A percentile compares a stretch with the other conserved stretches of the same genome.
phyloP scores from a whole-genome alignment of 2,113 vertebrate genomes.

The Cheilinus undulatus region DNA sequence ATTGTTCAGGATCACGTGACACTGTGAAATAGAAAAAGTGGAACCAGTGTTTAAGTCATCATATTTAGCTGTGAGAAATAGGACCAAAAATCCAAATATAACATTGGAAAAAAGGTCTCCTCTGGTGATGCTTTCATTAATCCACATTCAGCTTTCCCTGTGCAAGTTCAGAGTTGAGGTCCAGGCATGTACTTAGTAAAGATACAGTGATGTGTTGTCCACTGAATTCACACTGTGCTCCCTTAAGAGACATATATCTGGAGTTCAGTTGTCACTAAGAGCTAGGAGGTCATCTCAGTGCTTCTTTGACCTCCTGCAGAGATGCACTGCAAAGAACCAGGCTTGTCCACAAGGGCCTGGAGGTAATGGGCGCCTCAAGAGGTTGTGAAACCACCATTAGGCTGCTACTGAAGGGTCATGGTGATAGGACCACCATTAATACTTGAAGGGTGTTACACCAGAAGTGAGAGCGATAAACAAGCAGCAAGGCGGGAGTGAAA shows the following conservation, averaged over 20 bases:
- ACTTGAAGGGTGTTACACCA: constrained; percentile 21
- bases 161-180: not conserved
- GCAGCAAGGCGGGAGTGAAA: constrained; percentile 18
- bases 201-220: not conserved
- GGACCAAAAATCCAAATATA: too few species aligned
- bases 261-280: constrained; percentile 25
- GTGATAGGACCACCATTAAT: constrained; percentile 16
- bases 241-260: constrained; percentile 15
- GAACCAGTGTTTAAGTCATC: too few species aligned
- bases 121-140: too few species aligned
- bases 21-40: too few species aligned
- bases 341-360: constrained; percentile 2
- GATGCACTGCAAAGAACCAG: constrained; percentile 11
- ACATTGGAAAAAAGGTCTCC: too few species aligned
- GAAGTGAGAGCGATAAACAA: constrained; percentile 35
- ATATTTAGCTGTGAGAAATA: too few species aligned
- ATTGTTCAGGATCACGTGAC: too few species aligned
- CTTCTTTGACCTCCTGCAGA: constrained; percentile 9
- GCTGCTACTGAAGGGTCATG: not conserved
- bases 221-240: not conserved
- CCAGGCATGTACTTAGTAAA: too few species aligned
- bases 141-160: not conserved
- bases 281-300: constrained; percentile 10
- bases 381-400: constrained; percentile 31
- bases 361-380: constrained; percentile 19